Evolutionary conservation across 2,113 vertebrate genomes (phyloP), one percentile per base, ranked within the genome.

Genomic region (Xiphorhynchus elegans): DNA sequence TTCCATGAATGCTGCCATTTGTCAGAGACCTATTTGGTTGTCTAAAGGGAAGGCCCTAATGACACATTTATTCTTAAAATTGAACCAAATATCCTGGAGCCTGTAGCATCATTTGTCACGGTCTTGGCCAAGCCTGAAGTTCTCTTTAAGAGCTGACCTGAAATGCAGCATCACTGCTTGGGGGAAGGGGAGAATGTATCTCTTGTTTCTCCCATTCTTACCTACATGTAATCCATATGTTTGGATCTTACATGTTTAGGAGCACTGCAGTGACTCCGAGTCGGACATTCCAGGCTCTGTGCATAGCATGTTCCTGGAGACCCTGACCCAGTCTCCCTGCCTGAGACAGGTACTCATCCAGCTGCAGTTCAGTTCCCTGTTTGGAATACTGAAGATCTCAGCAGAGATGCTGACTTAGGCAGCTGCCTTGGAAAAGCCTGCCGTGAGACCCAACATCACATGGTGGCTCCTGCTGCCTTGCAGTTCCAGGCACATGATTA

Each of bases 291-390:
- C 20, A 19, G 58, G 26, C 47, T 84, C 29, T 56, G 10, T 53
- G 35, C 0, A 0, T 26, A 52, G 69, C 31, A 1, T 16, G 15
- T 33, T n/a, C 44, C 39, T 70, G 46, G 56, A 59, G 70, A 49
- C 42, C 29, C 47, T 0, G 0, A 31, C 20, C 19, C 17, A 13
- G 11, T 17, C 39, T 74, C 50, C n/a, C 42, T 44, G 5, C 63
- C 46, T 49, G 9, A 62, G 37, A 12, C 68, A 75, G 17, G 40
- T 35, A 11, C n/a, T 75, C 9, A 7, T 15, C 15, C 39, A 83
- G 62, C 33, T 72, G 35, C 58, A 53, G 10, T 5, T 42, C 6
- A 59, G 31, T 24, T 83, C 67, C 39, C 42, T 67, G 33, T 35
- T 37, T 55, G 17, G 23, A 74, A 53, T 23, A 35, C 35, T 63